Evolutionary conservation across 2,888 invertebrate genomes (phyloP).

Genomic region (Laspeyria flexula): DNA sequence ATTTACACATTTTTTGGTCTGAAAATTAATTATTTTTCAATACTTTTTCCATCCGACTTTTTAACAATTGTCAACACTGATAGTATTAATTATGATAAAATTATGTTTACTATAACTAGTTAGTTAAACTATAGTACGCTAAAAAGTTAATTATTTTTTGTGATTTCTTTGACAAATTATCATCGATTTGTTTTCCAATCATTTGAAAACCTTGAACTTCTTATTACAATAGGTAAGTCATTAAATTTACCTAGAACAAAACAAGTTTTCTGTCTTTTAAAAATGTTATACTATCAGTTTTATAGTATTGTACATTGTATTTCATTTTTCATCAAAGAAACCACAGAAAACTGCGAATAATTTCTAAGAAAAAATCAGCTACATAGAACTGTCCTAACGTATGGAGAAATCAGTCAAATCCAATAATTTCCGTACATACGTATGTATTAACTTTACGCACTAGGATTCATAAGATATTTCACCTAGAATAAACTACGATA

Average conservation of each 20-base stretch:
- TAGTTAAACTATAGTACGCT: constrained; percentile 27
- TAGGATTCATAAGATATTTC: constrained; percentile 62
- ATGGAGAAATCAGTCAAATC: constrained; percentile 48
- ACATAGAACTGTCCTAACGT: constrained; percentile 23
- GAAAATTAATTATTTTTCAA: no score
- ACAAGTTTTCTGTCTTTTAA: no score
- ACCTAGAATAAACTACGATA: constrained; percentile 42
- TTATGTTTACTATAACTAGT: constrained; percentile 26
- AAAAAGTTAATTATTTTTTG: constrained; percentile 15
- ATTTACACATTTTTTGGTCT: no score
- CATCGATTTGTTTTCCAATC: no score
- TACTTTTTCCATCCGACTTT: constrained; percentile 5
- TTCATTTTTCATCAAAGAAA: constrained; percentile 6
- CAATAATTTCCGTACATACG: constrained; percentile 33
- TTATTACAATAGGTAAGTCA: no score
- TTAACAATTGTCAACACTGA: constrained; percentile 29
- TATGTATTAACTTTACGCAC: constrained; percentile 40
- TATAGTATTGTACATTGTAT: no score
- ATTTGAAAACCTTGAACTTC: no score
- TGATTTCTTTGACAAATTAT: constrained; percentile 1
- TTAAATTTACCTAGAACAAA: no score
- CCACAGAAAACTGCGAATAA: constrained; percentile 16
- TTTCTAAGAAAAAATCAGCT: constrained; percentile 27
- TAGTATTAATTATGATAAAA: constrained; percentile 28
- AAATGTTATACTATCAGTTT: no score